Evolutionary conservation across 2,797 vertebrate genomes (phyloP).

Genomic region (Characodon lateralis): DNA sequence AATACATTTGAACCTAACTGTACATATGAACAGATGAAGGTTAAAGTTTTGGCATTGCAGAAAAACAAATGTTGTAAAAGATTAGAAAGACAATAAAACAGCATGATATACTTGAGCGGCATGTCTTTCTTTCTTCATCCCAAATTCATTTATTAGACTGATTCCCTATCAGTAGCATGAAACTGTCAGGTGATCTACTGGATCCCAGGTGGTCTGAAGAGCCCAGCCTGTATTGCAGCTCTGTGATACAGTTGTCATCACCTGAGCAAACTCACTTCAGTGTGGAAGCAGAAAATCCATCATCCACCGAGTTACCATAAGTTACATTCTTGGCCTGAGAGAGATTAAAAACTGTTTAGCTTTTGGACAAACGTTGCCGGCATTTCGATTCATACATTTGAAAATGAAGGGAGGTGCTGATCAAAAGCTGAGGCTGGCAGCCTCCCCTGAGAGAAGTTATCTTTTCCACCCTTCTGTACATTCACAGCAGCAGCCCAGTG

Average conservation of each 20-base stretch:
- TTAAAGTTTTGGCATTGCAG: too few species aligned
- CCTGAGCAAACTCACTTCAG: constrained; percentile 52
- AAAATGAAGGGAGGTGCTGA: constrained; percentile 48
- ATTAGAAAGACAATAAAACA: neutral
- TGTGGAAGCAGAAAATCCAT: constrained; percentile 33
- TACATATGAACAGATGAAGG: neutral
- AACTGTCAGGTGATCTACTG: constrained; percentile 27
- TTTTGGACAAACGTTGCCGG: constrained; percentile 32
- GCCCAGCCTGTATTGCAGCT: constrained; percentile 32
- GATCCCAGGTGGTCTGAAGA: constrained; percentile 48
- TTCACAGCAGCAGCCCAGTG: constrained; percentile 50
- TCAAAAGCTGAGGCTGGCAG: constrained; percentile 52
- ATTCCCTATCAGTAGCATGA: constrained; percentile 33
- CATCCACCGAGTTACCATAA: constrained; percentile 38
- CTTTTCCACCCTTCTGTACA: constrained; percentile 56
- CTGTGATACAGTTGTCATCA: constrained; percentile 51
- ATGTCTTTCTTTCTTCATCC: constrained; percentile 24
- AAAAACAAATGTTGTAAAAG: neutral
- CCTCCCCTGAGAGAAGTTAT: constrained; percentile 59
- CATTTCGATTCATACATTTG: constrained; percentile 34
- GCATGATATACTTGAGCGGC: neutral
- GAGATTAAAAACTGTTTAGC: constrained; percentile 38
- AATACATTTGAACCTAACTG: neutral
- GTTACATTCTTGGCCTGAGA: constrained; percentile 21
- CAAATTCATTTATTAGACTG: neutral